Conservation (phyloP, 1,140 invertebrate genomes). For the Drosophila equinoxialis region DNA sequence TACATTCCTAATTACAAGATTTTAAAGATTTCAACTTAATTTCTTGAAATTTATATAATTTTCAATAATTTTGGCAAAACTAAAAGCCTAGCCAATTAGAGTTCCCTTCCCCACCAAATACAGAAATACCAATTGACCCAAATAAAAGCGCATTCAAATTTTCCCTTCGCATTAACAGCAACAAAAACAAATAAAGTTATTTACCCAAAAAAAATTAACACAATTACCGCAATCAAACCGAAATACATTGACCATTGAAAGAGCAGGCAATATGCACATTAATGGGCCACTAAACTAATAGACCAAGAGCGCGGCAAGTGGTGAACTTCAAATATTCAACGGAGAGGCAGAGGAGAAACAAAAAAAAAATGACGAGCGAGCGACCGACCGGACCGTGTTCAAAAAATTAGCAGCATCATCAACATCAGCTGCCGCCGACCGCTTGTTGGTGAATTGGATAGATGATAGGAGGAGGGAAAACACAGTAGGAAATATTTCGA, state of each 20-base stretch:
- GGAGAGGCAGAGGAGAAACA: conserved; percentile 18
- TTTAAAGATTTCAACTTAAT: neutral
- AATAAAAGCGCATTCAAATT: conserved; percentile 29
- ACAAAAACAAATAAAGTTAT: conserved; percentile 53
- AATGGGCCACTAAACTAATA: conserved; percentile 79
- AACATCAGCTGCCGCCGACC: conserved; percentile 17
- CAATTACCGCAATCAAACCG: conserved; percentile 71
- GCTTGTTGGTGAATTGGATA: conserved; percentile 30
- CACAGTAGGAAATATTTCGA: conserved; percentile 47
- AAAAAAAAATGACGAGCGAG: neutral
- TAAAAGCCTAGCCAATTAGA: conserved; percentile 21
- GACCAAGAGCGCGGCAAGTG: conserved; percentile 50
- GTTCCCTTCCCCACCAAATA: conserved; percentile 39
- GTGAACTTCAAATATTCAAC: conserved; percentile 60
- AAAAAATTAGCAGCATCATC: conserved; percentile 79
- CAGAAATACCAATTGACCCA: conserved; percentile 45
- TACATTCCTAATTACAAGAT: neutral
- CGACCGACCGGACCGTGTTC: conserved; percentile 2
- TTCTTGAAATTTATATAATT: neutral
- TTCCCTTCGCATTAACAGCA: conserved; percentile 2
- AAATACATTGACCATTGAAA: conserved; percentile 37
- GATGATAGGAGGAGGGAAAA: conserved; percentile 45
- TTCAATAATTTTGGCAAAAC: conserved; percentile 22
- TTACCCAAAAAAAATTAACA: conserved; percentile 68
- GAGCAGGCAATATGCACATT: conserved; percentile 69